Evolutionary conservation across 2,797 vertebrate species (phyloP).

Genomic region (Erithacus rubecula): DNA sequence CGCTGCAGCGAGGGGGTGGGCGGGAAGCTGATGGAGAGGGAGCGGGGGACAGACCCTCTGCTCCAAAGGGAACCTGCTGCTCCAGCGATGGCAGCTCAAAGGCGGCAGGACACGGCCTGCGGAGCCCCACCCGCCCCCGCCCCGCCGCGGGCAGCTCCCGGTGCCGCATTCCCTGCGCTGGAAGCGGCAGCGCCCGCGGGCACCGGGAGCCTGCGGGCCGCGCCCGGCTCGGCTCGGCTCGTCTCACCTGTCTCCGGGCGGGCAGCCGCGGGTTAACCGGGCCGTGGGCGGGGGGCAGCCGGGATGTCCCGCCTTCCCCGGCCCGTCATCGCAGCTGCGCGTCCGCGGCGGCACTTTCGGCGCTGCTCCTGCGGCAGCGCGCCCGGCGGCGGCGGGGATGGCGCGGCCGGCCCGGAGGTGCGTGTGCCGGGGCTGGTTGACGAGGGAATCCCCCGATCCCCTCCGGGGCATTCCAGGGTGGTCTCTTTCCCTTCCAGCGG

Average conservation of each 20-base stretch:
- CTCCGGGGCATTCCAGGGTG: background rate
- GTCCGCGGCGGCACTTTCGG: background rate
- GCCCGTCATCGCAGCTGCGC: background rate
- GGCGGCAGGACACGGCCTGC: background rate
- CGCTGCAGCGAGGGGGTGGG: fast-evolving
- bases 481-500: too few relatives aligned
- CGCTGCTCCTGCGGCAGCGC: background rate
- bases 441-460: background rate
- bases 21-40: background rate
- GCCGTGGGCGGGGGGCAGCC: background rate
- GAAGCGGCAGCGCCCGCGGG: background rate
- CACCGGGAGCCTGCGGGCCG: background rate
- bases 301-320: background rate
- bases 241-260: background rate
- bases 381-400: background rate
- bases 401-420: background rate
- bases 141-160: background rate
- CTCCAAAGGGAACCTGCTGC: background rate
- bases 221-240: background rate
- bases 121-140: background rate
- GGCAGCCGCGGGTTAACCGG: background rate
- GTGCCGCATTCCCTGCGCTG: background rate
- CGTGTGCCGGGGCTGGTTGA: background rate
- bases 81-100: background rate
- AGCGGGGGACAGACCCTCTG: fast-evolving